Evolutionary conservation across 2,888 invertebrate species (phyloP), one percentile per base, ranked within the genome.

Genomic region (Heliconius sara): DNA sequence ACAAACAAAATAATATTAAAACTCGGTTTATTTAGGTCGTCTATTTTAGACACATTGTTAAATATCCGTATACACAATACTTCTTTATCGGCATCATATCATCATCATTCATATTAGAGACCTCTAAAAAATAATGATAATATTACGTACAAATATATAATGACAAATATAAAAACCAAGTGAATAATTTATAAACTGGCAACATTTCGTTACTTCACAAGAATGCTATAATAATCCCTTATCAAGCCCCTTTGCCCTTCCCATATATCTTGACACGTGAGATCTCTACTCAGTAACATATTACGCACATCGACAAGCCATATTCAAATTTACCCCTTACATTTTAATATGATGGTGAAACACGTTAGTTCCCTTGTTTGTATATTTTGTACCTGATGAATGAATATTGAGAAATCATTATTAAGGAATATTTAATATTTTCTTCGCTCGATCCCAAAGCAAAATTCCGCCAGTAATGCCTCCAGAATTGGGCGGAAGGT

Each of bases 221-320:
- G 75, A 65, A 65, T 47, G 75, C 43, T 63, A 65, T 65, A 75
- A 65, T 65, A 75, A 75, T 75, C 75, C 43, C 27, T 65, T 75
- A 25, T 65, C 43, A 65, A 65, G 43, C 39, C 75, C 43, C 43
- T 75, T 75, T 75, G 65, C 75, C 75, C 43, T 74, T 63, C 39
- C 63, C 22, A 65, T 22, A 39, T 75, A 75, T 75, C 75, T 65
- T 63, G 75, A 75, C 75, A 75, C 13, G 43, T 65, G 65, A 75
- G 75, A 75, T 75, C 75, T 75, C 75, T 75, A 43, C 47, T 75
- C 75, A 47, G 43, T 27, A 65, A 65, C 43, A 75, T 43, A 43
- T 75, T 65, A 75, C 65, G 63, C 6, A 75, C 39, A 43, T 75
- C 27, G 43, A 75, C 75, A 75, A 75, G 47, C 12, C 27, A 30